Evolutionary conservation across 2,888 invertebrate species (phyloP).

Genomic region (Orthosia cruda): DNA sequence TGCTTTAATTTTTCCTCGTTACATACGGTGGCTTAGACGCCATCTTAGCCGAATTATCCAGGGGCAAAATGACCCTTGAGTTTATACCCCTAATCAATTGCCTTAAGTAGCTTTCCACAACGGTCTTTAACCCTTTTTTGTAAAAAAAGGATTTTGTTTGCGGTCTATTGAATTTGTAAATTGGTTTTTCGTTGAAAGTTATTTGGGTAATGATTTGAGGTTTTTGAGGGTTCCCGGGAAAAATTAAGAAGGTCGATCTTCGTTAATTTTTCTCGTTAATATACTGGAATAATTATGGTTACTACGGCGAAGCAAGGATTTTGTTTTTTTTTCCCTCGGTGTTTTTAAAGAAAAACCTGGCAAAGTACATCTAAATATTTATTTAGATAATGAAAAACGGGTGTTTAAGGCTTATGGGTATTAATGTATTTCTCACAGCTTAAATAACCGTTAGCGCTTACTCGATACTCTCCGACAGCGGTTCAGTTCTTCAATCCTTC

Average conservation of each 20-base stretch:
- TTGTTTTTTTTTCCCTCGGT: neutral
- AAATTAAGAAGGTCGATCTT: neutral
- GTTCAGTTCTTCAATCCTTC: no score
- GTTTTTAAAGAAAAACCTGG: neutral
- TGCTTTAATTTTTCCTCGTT: conserved; percentile 41
- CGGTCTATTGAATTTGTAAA: conserved; percentile 5
- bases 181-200: neutral
- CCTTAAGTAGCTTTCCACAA: conserved; percentile 9
- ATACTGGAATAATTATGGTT: no score
- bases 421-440: no score
- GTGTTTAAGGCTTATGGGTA: no score
- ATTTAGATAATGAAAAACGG: no score
- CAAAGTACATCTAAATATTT: neutral
- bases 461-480: no score
- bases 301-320: neutral
- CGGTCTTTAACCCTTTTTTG: conserved; percentile 12
- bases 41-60: conserved; percentile 36
- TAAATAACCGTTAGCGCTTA: no score
- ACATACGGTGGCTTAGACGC: neutral
- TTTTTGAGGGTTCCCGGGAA: neutral
- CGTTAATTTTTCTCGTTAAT: neutral
- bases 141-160: conserved; percentile 3
- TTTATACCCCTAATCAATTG: conserved; percentile 39
- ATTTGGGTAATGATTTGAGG: neutral
- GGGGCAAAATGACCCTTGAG: conserved; percentile 14